Percentiles rank a stretch among this genome's conserved stretches.
These are phyloP conservation scores for Saimiri boliviensis DNA, from an alignment of 2,113 vertebrate species.

Conservation along the genomic window DNA sequence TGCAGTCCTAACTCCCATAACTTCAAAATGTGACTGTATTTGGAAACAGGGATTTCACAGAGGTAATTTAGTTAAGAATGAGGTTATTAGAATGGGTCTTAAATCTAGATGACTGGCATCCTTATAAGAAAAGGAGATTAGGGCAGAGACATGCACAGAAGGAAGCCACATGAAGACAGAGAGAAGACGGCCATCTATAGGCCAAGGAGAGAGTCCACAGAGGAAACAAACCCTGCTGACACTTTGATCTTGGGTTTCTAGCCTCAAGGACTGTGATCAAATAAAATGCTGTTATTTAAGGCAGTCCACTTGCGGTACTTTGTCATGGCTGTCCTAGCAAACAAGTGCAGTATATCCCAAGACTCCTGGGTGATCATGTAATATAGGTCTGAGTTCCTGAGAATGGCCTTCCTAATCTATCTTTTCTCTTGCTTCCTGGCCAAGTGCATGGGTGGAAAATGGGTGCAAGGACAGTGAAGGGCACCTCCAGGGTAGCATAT, in stretches of 20 bases:
- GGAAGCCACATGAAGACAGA: background rate
- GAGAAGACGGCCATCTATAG: fast-evolving
- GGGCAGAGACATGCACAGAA: background rate
- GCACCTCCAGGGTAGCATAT: background rate
- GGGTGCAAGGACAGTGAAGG: background rate
- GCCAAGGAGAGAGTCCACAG: background rate
- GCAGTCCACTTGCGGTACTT: background rate
- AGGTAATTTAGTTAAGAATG: background rate
- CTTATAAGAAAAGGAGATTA: background rate
- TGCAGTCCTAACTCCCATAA: background rate
- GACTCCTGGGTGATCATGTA: background rate
- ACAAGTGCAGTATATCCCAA: fast-evolving
- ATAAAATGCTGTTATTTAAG: background rate
- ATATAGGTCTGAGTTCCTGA: background rate
- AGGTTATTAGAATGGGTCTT: background rate
- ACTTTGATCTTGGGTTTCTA: background rate
- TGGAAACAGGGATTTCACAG: background rate
- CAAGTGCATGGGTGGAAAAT: background rate
- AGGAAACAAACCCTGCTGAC: background rate
- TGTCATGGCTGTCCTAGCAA: background rate
- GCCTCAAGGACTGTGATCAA: background rate
- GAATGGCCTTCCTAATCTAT: fast-evolving
- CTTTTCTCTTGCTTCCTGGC: conserved; percentile 30
- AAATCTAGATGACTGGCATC: background rate
- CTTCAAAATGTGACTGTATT: background rate